These are phyloP conservation scores for Peromyscus aztecus DNA, from an alignment of 2,797 vertebrate genomes.

Conservation along the genomic window DNA sequence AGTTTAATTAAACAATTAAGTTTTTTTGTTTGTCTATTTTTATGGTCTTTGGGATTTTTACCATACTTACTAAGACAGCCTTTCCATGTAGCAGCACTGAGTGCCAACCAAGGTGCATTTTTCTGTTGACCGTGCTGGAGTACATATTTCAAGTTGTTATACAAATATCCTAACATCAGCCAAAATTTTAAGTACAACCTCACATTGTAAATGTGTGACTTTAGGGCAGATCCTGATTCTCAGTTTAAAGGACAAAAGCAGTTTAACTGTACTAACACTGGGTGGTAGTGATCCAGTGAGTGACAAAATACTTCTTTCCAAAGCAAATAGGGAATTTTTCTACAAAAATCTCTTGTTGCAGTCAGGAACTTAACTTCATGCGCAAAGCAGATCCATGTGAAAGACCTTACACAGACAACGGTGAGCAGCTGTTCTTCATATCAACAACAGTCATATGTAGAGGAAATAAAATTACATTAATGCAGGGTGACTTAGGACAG, in stretches of 20 bases:
- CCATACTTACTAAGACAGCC: background rate
- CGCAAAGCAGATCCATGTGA: background rate
- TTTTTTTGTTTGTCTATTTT: background rate
- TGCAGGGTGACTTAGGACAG: slow-evolving; percentile 16
- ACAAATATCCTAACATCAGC: background rate
- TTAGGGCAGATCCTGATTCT: background rate
- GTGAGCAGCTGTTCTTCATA: slow-evolving; percentile 41
- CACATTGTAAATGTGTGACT: background rate
- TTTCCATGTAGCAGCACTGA: background rate
- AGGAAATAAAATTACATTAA: slow-evolving; percentile 52
- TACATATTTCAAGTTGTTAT: background rate
- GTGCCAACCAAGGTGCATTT: rapidly evolving
- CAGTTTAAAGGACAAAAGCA: background rate
- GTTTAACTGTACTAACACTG: background rate
- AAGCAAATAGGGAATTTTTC: background rate
- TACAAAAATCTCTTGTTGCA: background rate
- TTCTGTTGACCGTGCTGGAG: background rate
- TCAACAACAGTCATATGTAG: background rate
- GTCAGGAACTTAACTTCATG: background rate
- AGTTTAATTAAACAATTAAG: background rate
- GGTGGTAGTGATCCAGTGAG: background rate
- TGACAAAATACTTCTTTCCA: background rate
- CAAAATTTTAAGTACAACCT: background rate
- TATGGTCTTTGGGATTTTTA: background rate
- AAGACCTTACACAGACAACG: background rate